Conservation (phyloP, 2,888 invertebrate species). For the Anagyrus pseudococci region DNA sequence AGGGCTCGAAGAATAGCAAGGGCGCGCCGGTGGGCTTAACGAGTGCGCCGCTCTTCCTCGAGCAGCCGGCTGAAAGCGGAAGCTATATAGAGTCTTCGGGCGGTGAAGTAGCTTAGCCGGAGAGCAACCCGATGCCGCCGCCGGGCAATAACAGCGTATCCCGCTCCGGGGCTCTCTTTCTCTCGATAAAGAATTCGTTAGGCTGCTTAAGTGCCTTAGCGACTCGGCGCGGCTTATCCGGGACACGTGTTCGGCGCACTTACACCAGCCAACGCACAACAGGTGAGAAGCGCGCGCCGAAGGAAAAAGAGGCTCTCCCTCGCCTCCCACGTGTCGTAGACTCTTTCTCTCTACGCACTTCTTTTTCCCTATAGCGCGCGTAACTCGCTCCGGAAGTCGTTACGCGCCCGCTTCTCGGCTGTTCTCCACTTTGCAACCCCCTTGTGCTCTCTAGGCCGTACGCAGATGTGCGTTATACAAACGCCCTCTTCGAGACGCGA, state of each 20-base stretch:
- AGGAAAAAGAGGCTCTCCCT: not conserved
- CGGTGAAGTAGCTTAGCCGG: too few species aligned
- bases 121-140: too few species aligned
- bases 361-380: too few species aligned
- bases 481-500: too few species aligned
- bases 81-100: too few species aligned
- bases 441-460: too few species aligned
- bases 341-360: too few species aligned
- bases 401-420: conserved; percentile 16
- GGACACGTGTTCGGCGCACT: conserved; percentile 35
- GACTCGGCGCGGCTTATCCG: conserved; percentile 25
- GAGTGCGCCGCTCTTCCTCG: too few species aligned
- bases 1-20: too few species aligned
- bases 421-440: conserved; percentile 2
- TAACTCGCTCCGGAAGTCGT: conserved; percentile 16
- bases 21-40: too few species aligned
- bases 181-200: conserved; percentile 31
- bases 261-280: conserved; percentile 24
- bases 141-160: not conserved
- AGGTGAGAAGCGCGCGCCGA: conserved; percentile 40
- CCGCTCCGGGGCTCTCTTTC: conserved; percentile 5
- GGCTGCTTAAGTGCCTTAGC: conserved; percentile 8
- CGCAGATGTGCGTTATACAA: too few species aligned
- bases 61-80: too few species aligned
- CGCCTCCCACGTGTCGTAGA: conserved; percentile 35